A percentile compares a stretch with the other conserved stretches of the same genome.
phyloP scores from a whole-genome alignment of 2,888 invertebrate species.

The Drosophila setosimentum region DNA sequence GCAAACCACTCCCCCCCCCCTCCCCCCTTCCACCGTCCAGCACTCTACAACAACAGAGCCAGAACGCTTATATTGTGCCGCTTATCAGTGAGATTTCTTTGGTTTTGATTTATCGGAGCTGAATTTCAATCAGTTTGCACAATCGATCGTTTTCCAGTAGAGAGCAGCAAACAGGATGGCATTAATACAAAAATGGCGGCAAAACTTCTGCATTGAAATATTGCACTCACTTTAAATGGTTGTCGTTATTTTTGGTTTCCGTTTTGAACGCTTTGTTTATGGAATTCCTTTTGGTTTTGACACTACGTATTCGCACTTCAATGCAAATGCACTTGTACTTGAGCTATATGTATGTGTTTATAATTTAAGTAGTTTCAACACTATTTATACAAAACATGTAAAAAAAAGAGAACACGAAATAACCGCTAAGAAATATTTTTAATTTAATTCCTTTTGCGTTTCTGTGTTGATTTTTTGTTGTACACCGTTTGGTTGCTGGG shows the following conservation, averaged over 20 bases:
- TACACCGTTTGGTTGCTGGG: conserved; percentile 80
- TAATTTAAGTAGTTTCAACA: conserved; percentile 27
- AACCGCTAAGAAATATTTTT: conserved; percentile 5
- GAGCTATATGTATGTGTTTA: conserved; percentile 35
- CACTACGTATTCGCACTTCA: conserved; percentile 56
- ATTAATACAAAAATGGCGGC: conserved; percentile 20
- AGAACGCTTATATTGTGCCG: background rate
- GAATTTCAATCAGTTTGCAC: conserved; percentile 13
- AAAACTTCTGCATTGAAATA: background rate
- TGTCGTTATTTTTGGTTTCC: conserved; percentile 4
- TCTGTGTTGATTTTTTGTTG: conserved; percentile 44
- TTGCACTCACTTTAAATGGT: conserved; percentile 38
- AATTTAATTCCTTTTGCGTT: conserved; percentile 30
- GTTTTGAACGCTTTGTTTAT: conserved; percentile 23
- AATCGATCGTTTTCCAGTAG: background rate
- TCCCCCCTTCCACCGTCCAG: background rate
- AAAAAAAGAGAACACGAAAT: conserved; percentile 30
- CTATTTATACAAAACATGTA: conserved; percentile 31
- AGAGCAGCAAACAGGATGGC: conserved; percentile 10
- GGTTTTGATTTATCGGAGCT: background rate
- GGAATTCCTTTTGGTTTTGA: conserved; percentile 45
- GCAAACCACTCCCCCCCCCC: too few relatives aligned
- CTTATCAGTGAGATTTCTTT: background rate
- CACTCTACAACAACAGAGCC: background rate
- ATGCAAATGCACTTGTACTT: conserved; percentile 61